phyloP scores from a whole-genome alignment of 2,113 vertebrate species.

The Dunckerocampus dactyliophorus region DNA sequence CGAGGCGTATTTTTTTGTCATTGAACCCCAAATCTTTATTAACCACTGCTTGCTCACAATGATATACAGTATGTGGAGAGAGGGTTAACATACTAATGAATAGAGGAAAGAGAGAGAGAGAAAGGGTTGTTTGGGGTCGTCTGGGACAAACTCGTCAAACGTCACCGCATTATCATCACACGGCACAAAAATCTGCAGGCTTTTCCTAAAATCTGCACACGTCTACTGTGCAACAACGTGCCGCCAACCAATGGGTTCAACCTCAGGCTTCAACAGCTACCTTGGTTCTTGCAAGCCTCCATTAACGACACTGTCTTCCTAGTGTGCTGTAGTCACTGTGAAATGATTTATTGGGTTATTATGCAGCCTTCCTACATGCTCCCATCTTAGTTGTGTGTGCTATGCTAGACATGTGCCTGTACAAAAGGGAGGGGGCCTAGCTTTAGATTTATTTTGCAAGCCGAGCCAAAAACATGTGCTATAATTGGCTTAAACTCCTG shows the following conservation, averaged over 20 bases:
- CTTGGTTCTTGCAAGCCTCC: no score
- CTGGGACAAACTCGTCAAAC: slow-evolving; percentile 8
- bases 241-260: slow-evolving; percentile 43
- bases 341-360: background rate
- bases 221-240: slow-evolving; percentile 35
- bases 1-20: slow-evolving; percentile 35
- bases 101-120: slow-evolving; percentile 52
- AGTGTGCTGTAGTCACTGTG: no score
- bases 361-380: background rate
- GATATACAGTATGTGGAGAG: slow-evolving; percentile 65
- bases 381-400: background rate
- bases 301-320: no score
- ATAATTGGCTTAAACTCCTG: slow-evolving; percentile 34
- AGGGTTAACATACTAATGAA: slow-evolving; percentile 66
- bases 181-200: slow-evolving; percentile 39
- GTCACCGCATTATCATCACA: slow-evolving; percentile 44
- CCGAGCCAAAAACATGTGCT: slow-evolving; percentile 4
- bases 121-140: slow-evolving; percentile 26
- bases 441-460: background rate
- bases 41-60: slow-evolving; percentile 78
- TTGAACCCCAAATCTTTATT: slow-evolving; percentile 80
- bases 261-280: slow-evolving; percentile 39
- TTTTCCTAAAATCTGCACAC: slow-evolving; percentile 52
- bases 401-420: slow-evolving; percentile 4
- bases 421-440: background rate